A percentile compares a stretch with the other conserved stretches of the same genome.
Evolutionary conservation across 2,888 invertebrate genomes (phyloP).

Genomic region (Dascillus cervinus): DNA sequence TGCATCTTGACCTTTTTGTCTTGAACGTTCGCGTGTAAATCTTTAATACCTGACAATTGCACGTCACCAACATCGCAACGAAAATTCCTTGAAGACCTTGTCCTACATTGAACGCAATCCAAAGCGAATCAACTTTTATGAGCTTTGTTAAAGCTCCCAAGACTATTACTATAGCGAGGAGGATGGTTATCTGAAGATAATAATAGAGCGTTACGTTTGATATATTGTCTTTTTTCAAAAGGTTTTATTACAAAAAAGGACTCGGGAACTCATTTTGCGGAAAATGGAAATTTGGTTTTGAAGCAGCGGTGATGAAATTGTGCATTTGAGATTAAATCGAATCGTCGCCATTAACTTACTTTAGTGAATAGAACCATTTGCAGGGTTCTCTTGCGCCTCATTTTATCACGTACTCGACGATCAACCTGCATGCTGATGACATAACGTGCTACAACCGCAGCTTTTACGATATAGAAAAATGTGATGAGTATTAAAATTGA

Average conservation of each 20-base stretch:
- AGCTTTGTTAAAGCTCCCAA: constrained; percentile 40
- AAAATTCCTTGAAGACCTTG: constrained; percentile 53
- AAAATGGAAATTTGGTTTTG: no score
- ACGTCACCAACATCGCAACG: constrained; percentile 54
- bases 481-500: constrained; percentile 24
- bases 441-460: constrained; percentile 51
- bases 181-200: constrained; percentile 38
- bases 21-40: constrained; percentile 36
- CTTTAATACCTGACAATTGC: constrained; percentile 50
- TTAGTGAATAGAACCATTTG: constrained; percentile 54
- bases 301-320: no score
- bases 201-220: no score
- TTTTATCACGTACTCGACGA: constrained; percentile 50
- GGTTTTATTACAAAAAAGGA: no score
- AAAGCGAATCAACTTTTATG: constrained; percentile 36
- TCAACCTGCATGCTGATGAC: constrained; percentile 54
- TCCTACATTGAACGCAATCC: constrained; percentile 43
- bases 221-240: no score
- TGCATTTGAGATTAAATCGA: no score
- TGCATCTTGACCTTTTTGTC: constrained; percentile 24
- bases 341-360: no score
- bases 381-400: constrained; percentile 50
- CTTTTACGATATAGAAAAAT: constrained; percentile 45
- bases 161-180: constrained; percentile 36
- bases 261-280: no score